phyloP scores from a whole-genome alignment of 2,888 invertebrate genomes.

The Gnatocerus cornutus region DNA sequence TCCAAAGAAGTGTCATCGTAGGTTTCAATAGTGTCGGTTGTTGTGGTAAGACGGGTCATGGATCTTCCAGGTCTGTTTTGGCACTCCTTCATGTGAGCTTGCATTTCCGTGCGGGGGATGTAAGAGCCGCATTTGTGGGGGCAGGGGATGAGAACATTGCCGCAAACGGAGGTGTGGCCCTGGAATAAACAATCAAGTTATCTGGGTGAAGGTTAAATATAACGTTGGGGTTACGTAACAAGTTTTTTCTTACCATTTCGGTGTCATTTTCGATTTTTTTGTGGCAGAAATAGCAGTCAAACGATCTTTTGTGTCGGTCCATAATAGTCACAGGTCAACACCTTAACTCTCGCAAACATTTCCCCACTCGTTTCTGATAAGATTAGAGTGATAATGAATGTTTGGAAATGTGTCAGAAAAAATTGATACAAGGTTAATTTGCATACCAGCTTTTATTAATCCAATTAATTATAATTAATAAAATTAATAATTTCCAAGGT shows the following conservation, averaged over 20 bases:
- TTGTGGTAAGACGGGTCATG: constrained; percentile 37
- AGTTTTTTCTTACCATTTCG: constrained; percentile 74
- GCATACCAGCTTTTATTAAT: constrained; percentile 46
- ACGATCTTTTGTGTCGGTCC: constrained; percentile 47
- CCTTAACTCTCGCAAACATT: constrained; percentile 19
- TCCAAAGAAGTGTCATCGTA: constrained; percentile 31
- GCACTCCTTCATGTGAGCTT: constrained; percentile 74
- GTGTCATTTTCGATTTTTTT: constrained; percentile 79
- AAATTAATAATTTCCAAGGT: constrained; percentile 11
- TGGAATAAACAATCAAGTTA: constrained; percentile 61
- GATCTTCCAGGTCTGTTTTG: constrained; percentile 58
- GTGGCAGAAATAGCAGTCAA: constrained; percentile 80
- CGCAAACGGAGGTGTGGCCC: constrained; percentile 81
- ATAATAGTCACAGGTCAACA: constrained; percentile 36
- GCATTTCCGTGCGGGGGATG: constrained; percentile 78
- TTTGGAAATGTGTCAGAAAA: constrained; percentile 12
- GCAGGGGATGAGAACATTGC: constrained; percentile 82
- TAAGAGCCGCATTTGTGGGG: constrained; percentile 81
- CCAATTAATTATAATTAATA: constrained; percentile 41
- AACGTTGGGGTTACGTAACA: too few relatives aligned
- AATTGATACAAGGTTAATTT: constrained; percentile 31
- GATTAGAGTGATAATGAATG: constrained; percentile 37
- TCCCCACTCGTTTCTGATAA: constrained; percentile 21
- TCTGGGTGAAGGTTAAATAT: too few relatives aligned
- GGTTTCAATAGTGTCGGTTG: constrained; percentile 38